Evolutionary conservation across 2,888 invertebrate genomes (phyloP), one percentile per base, ranked within the genome.

Genomic region (Ephialtes manifestator): DNA sequence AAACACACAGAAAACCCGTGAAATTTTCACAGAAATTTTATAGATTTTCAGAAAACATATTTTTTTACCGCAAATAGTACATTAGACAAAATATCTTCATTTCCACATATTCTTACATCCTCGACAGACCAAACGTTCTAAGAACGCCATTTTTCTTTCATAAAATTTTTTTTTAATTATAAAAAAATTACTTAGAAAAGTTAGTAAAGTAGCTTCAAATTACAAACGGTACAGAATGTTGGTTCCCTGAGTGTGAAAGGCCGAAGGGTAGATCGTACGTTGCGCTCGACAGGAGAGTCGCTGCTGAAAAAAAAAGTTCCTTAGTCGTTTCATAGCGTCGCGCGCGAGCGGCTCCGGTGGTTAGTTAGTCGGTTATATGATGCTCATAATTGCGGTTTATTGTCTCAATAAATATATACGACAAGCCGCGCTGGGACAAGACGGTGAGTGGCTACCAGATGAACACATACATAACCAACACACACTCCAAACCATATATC

Each of bases 351-450:
- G 43, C 3, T 24, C 77, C 81, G 82, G 87, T 86, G 90, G 92
- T 91, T 93, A 92, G 92, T 93, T 92, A 92, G 91, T 87, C 88
- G 58, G 87, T 87, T 89, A 77, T 90, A 91, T 88, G 89, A 88
- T 88, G 87, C 88, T 79, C 90, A 90, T 93, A 93, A 93, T 93
- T 93, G 91, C 92, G 90, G 90, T 93, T 93, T 93, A 93, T 92
- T 92, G 93, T 93, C 91, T 88, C 91, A 91, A 93, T 93, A 93
- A 93, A 93, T 91, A 92, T 91, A 92, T 90, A 91, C 87, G 90
- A 91, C 89, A 91, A 88, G 88, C 70, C 78, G 71, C 67, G 63
- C 72, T 53, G 84, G 84, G 70, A 72, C 70, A 75, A 58, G 65
- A 24, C 31, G 55, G n/a, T 63, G 55, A 51, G 20, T 60, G 55